Evolutionary conservation across 2,888 invertebrate genomes (phyloP), one percentile per base, ranked within the genome.

Genomic region (Dascillus cervinus): DNA sequence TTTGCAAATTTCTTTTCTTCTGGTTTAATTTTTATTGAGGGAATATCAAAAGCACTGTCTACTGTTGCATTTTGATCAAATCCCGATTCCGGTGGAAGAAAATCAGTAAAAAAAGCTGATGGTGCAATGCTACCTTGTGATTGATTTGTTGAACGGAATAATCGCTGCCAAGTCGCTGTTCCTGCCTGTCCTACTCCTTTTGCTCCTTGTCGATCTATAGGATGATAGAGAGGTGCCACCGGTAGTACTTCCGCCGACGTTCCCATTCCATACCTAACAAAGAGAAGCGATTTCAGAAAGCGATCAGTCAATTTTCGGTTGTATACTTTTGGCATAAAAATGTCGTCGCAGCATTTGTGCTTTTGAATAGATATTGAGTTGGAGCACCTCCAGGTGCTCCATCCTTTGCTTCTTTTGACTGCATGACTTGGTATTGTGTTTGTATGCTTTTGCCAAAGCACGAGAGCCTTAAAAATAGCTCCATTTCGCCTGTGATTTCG

Each of bases 391-490:
- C n/a, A n/a, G 28, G 32, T 2, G 28, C 24, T 8, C 41, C 51
- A 8, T 37, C 41, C 4, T 29, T 24, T n/a, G 19, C 23, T 5
- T 8, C 29, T 21, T 34, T 27, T 8, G 38, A 28, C 2, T 30
- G 22, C 4, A 47, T 34, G 1, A 56, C 37, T 36, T 55, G 54
- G 28, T 53, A 59, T 29, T 55, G 49, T 3, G 62, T 62, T 39
- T 58, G 55, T 3, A 73, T 67, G 23, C 56, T 64, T 6, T 64
- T 59, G 4, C 75, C 75, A 26, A 71, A 63, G 34, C 69, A 67
- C 25, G 69, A 69, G 8, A 75, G 42, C 40, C 72, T 56, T 13
- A 73, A 49, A 41, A 70, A 69, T 12, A 72, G 58, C 4, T 58
- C 49, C 8, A 74, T 56, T 40, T 65, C 64, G 1, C 72, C 74